phyloP scores from a whole-genome alignment of 35 echinoderm and acorn worm genomes.

The Ptychodera flava region DNA sequence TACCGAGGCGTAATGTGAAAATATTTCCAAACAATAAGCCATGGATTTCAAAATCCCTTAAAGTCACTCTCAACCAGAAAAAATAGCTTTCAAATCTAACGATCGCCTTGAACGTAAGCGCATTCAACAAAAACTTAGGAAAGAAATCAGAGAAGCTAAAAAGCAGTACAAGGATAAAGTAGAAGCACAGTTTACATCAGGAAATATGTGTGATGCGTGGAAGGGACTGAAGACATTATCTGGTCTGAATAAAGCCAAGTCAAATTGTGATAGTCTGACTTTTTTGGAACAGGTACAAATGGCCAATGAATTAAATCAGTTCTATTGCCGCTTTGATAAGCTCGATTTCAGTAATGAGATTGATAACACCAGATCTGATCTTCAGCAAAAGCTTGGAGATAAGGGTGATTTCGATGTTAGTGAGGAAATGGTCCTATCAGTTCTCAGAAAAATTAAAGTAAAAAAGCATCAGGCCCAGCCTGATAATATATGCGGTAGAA shows the following conservation, averaged over 20 bases:
- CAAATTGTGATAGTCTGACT: not conserved
- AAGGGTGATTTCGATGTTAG: no score
- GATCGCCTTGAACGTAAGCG: not conserved
- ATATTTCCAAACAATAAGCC: slow-evolving; percentile 9
- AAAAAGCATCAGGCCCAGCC: no score
- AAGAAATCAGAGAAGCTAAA: not conserved
- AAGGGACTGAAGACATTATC: not conserved
- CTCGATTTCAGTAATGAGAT: not conserved
- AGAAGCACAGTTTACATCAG: slow-evolving; percentile 6
- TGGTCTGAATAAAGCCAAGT: not conserved
- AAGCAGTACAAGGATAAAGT: slow-evolving; percentile 2
- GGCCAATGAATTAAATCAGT: not conserved
- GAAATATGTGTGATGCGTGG: not conserved
- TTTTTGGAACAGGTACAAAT: not conserved
- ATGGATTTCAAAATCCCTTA: slow-evolving; percentile 2
- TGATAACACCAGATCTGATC: no score
- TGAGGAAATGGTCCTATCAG: no score
- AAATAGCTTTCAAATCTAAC: not conserved
- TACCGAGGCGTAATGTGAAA: not conserved
- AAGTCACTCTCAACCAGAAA: not conserved
- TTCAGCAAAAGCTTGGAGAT: no score
- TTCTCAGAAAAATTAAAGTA: no score
- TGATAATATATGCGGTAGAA: no score
- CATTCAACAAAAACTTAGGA: not conserved
- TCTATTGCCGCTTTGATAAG: not conserved